Evolutionary conservation across 2,113 vertebrate genomes (phyloP), one percentile per base, ranked within the genome.

Genomic region (Pogonocichla stellata): DNA sequence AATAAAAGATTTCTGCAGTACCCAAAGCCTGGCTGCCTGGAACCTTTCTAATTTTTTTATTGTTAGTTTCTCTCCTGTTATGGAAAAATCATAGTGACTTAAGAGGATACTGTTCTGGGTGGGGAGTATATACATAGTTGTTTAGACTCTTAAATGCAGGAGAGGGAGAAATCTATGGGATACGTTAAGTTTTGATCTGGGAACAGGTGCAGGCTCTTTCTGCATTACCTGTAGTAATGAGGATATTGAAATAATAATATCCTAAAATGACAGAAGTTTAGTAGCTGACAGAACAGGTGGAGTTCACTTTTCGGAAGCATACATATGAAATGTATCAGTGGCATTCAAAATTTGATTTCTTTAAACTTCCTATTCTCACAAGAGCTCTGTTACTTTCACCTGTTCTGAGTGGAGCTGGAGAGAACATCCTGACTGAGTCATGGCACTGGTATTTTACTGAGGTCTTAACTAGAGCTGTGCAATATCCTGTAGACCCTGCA

Each of bases 261-360:
- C 72, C 42, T 89, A 42, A 84, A 56, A 10, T 1, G 1, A 34
- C 17, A 23, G 19, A 81, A 57, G 13, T 88, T 93, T 62, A 62
- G 9, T 47, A 72, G 56, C 33, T 58, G 61, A 50, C 31, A 58
- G 45, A 85, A 65, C 1, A 19, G 20, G 8, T 62, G 18, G 18
- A 62, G 14, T 33, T 91, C 15, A 18, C 14, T 80, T 86, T 87
- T 89, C 4, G 5, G 54, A 36, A 89, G 73, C 26, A 19, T 34
- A n/a, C 20, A 23, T 33, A 36, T 66, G n/a, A 45, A 87, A 36
- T 51, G 10, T 54, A 19, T 45, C 0, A 0, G 6, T 71, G 71
- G 8, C 58, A 51, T 86, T 78, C 20, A 19, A 23, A 50, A 19
- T 50, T 43, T 33, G 33, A 51, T 86, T 90, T 70, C 45, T 81